Conservation (phyloP, 2,797 vertebrate species). For the Falco berigora region DNA sequence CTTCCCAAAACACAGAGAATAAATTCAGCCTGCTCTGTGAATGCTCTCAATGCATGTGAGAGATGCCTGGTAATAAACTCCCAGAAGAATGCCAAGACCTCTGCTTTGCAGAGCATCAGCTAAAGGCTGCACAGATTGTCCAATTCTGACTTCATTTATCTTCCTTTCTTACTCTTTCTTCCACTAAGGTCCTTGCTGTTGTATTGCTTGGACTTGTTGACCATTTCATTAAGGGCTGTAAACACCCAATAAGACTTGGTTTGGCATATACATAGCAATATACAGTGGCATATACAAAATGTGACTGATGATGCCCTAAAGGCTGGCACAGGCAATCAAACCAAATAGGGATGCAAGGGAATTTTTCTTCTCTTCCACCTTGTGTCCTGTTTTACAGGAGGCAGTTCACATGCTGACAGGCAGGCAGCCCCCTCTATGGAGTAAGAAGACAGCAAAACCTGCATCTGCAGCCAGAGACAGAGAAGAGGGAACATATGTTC, state of each 20-base stretch:
- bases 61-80: fast-evolving
- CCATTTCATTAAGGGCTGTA: neutral
- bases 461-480: neutral
- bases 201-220: neutral
- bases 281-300: neutral
- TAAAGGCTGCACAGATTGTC: neutral
- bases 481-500: neutral
- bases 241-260: neutral
- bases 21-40: neutral
- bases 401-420: neutral
- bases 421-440: neutral
- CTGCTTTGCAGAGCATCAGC: neutral
- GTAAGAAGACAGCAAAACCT: neutral
- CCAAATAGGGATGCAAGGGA: neutral
- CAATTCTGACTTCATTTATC: neutral
- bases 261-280: too few relatives aligned
- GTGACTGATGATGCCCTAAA: neutral
- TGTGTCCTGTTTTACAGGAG: neutral
- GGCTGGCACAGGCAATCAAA: neutral
- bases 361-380: neutral
- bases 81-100: neutral
- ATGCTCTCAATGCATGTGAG: neutral
- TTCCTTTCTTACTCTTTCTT: neutral
- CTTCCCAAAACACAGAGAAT: neutral
- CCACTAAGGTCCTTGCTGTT: neutral